These are phyloP conservation scores for Tympanoctomys barrerae DNA, from an alignment of 2,797 vertebrate genomes.

Conservation along the genomic window DNA sequence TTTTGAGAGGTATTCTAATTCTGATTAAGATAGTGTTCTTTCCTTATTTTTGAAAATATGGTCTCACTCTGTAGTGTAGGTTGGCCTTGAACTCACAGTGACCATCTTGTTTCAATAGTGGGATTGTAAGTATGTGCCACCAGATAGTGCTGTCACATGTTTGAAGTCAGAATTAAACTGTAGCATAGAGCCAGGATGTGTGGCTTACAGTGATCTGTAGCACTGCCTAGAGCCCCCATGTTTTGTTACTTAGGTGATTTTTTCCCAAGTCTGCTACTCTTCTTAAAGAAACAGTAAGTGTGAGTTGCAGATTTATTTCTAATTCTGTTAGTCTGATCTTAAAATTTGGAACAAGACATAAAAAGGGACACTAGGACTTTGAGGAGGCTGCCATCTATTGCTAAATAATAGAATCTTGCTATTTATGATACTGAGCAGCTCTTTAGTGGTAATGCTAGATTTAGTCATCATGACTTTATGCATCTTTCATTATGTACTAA, in stretches of 20 bases:
- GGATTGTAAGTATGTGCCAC: background rate
- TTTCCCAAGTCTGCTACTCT: background rate
- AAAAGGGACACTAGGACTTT: background rate
- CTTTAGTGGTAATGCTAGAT: background rate
- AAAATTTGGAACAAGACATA: constrained; percentile 6
- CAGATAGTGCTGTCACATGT: background rate
- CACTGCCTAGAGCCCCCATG: background rate
- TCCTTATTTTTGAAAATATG: background rate
- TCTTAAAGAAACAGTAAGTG: background rate
- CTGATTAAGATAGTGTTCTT: background rate
- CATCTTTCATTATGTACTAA: constrained; percentile 12
- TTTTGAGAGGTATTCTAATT: constrained; percentile 19
- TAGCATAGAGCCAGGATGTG: background rate
- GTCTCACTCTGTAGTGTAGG: background rate
- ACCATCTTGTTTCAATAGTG: background rate
- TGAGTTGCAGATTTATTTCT: background rate
- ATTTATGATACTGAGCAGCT: background rate
- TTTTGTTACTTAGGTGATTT: background rate
- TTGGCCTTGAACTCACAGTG: background rate
- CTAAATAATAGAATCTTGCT: background rate
- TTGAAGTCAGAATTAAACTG: constrained; percentile 20
- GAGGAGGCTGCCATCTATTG: background rate
- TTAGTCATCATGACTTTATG: background rate
- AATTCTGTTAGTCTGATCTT: constrained; percentile 7
- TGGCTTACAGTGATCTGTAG: background rate